These are phyloP conservation scores for Neelides sp. DNA, from an alignment of 1,140 invertebrate genomes.

Conservation along the genomic window DNA sequence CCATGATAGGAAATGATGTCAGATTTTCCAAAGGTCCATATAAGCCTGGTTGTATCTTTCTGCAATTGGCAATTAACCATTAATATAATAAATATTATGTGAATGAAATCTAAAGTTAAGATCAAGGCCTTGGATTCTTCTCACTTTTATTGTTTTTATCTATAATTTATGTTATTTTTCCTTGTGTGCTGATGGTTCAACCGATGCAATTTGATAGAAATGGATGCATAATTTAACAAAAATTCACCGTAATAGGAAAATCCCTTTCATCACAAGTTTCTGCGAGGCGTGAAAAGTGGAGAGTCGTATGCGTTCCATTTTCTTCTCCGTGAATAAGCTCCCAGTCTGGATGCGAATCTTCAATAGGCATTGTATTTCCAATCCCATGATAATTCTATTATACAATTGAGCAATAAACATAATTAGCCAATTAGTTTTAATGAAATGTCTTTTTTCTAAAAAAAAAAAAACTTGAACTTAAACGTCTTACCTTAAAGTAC, in stretches of 20 bases:
- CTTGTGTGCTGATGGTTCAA: too few species aligned
- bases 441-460: not conserved
- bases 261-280: constrained; percentile 23
- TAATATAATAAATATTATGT: not conserved
- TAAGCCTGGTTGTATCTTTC: constrained; percentile 11
- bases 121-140: too few species aligned
- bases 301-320: constrained; percentile 17
- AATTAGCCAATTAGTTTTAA: not conserved
- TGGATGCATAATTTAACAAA: too few species aligned
- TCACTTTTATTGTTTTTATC: too few species aligned
- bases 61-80: not conserved
- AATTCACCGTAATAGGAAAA: constrained; percentile 16
- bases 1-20: constrained; percentile 15
- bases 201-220: too few species aligned
- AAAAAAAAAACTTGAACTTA: not conserved
- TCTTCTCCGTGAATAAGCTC: constrained; percentile 6
- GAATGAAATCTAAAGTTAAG: too few species aligned
- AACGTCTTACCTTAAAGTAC: constrained; percentile 16
- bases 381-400: constrained; percentile 14
- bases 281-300: constrained; percentile 7
- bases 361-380: constrained; percentile 9
- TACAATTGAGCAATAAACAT: not conserved
- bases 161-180: too few species aligned
- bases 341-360: constrained; percentile 14
- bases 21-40: constrained; percentile 14